A percentile compares a stretch with the other conserved stretches of the same genome.
These are phyloP conservation scores for Manis pentadactyla DNA, from an alignment of 2,797 vertebrate species.

Conservation along the genomic window DNA sequence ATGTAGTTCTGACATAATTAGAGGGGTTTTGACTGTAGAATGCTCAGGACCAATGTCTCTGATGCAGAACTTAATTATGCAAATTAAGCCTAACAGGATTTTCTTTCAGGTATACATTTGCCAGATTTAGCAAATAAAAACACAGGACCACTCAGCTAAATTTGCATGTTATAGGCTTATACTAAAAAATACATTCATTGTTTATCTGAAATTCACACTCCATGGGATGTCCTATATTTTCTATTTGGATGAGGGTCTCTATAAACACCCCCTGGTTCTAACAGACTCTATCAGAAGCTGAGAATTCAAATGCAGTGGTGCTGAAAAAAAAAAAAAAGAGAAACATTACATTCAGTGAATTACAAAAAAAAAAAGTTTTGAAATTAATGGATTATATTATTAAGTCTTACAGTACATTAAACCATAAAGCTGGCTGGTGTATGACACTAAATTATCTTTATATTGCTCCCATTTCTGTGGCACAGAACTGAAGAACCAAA, in stretches of 20 bases:
- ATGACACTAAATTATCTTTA: conserved; percentile 64
- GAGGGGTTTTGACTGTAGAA: conserved; percentile 15
- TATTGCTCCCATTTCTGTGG: background rate
- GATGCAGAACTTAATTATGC: conserved; percentile 17
- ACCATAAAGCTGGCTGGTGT: background rate
- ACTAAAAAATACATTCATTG: background rate
- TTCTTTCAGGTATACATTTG: background rate
- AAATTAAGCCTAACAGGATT: background rate
- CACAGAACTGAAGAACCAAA: conserved; percentile 8
- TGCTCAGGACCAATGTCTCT: background rate
- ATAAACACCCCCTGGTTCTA: background rate
- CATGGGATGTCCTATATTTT: background rate
- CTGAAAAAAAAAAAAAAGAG: background rate
- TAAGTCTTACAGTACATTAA: conserved; percentile 60
- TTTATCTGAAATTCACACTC: conserved; percentile 48
- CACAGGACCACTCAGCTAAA: background rate
- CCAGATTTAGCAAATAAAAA: conserved; percentile 57
- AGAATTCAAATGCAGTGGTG: conserved; percentile 26
- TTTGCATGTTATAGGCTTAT: background rate
- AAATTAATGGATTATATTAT: conserved; percentile 73
- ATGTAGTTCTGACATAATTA: background rate
- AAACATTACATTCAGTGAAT: conserved; percentile 50
- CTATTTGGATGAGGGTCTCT: conserved; percentile 21
- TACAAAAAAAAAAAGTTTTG: conserved; percentile 38
- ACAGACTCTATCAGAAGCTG: background rate